Percentiles rank a stretch among this genome's conserved stretches.
These are phyloP conservation scores for Arctocebus calabarensis DNA, from an alignment of 2,797 vertebrate genomes.

Conservation along the genomic window DNA sequence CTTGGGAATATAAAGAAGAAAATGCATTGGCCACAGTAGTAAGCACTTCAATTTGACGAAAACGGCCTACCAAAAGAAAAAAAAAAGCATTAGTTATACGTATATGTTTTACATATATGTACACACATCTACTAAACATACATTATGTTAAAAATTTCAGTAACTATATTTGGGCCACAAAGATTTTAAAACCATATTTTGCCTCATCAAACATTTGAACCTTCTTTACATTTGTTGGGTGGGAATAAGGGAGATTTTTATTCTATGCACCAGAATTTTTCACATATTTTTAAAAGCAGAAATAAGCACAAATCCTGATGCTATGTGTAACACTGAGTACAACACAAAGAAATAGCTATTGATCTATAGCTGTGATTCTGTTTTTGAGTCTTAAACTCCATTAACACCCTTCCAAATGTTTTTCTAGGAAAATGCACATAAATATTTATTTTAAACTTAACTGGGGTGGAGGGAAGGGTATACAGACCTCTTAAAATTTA, in stretches of 20 bases:
- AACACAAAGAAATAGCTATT: neutral
- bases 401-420: slow-evolving; percentile 18
- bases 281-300: slow-evolving; percentile 3
- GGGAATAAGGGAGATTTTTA: slow-evolving; percentile 28
- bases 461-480: neutral
- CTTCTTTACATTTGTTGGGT: neutral
- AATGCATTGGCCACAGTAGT: slow-evolving; percentile 98
- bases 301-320: slow-evolving; percentile 32
- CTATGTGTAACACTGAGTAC: neutral
- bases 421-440: neutral
- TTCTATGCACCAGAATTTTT: slow-evolving; percentile 26
- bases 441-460: neutral
- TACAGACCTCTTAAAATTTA: neutral
- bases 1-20: slow-evolving; percentile 97
- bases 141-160: slow-evolving; percentile 8
- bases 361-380: neutral
- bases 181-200: slow-evolving; percentile 42
- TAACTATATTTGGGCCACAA: neutral
- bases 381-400: neutral
- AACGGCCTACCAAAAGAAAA: slow-evolving; percentile 91
- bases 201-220: slow-evolving; percentile 8
- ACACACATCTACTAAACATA: neutral
- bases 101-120: neutral
- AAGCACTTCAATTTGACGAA: slow-evolving; percentile 98
- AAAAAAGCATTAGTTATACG: slow-evolving; percentile 56